Evolutionary conservation across 2,113 vertebrate genomes (phyloP).

Genomic region (Clarias macrocephalus): DNA sequence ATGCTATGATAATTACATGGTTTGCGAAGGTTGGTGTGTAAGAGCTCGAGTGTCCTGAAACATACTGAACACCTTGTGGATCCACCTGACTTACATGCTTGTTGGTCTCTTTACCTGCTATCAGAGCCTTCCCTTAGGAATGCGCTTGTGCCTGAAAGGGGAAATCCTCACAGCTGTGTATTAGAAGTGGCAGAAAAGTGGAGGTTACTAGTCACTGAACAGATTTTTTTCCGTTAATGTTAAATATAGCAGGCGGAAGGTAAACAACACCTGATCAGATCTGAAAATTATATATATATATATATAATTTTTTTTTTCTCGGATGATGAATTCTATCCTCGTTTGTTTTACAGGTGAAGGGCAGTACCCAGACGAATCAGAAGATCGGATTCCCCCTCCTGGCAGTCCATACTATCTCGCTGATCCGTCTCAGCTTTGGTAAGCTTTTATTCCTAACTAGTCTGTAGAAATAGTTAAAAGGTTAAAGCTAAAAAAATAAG

Average conservation of each 20-base stretch:
- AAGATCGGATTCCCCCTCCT: slow-evolving; percentile 69
- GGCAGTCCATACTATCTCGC: slow-evolving; percentile 75
- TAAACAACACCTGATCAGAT: neutral
- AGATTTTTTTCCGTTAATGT: neutral
- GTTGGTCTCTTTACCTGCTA: neutral
- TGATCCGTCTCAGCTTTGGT: slow-evolving; percentile 76
- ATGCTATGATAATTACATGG: neutral
- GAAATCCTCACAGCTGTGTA: neutral
- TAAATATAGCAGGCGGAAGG: rapidly evolving
- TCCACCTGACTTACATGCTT: neutral
- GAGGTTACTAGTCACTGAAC: neutral
- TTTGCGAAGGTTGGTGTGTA: neutral
- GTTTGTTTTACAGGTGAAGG: slow-evolving; percentile 65
- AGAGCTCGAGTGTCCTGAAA: neutral
- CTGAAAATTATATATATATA: too few relatives aligned
- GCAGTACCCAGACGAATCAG: slow-evolving; percentile 72
- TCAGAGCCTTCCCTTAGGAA: neutral
- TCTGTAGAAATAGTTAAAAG: too few relatives aligned
- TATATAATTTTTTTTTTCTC: too few relatives aligned
- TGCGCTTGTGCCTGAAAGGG: neutral
- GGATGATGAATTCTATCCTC: too few relatives aligned
- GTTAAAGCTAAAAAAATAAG: too few relatives aligned
- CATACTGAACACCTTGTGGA: neutral
- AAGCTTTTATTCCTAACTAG: neutral
- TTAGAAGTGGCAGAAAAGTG: neutral